These are phyloP conservation scores for Terrapene triunguis DNA, from an alignment of 2,113 vertebrate species.

Conservation along the genomic window DNA sequence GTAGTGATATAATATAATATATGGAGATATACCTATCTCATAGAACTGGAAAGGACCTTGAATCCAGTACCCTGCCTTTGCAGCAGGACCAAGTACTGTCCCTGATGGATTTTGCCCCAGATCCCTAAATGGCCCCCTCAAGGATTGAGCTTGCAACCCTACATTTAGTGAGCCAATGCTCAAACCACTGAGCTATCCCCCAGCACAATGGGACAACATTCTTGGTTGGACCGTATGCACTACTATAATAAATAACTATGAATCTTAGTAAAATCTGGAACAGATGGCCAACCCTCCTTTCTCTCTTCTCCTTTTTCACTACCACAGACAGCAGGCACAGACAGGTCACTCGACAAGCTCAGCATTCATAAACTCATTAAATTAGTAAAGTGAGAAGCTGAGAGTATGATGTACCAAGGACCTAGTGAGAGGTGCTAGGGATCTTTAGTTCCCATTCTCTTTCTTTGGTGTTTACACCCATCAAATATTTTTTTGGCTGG, in stretches of 20 bases:
- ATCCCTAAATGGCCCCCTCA: too few species aligned
- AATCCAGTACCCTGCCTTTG: too few species aligned
- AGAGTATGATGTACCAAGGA: background rate
- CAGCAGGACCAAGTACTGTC: too few species aligned
- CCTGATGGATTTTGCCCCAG: too few species aligned
- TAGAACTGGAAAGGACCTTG: too few species aligned
- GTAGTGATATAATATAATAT: too few species aligned
- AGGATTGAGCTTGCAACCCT: too few species aligned
- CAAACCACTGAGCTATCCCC: too few species aligned
- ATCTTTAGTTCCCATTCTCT: background rate
- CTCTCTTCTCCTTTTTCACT: background rate
- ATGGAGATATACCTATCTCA: too few species aligned
- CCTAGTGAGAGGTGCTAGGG: background rate
- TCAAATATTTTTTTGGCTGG: background rate
- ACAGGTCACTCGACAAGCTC: background rate
- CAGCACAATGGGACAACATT: background rate
- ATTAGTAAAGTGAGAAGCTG: background rate
- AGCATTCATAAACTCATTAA: background rate
- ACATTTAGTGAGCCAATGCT: too few species aligned
- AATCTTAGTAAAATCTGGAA: background rate
- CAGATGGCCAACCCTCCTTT: background rate
- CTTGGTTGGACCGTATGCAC: background rate
- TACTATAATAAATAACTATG: background rate
- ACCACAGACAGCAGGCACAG: too few species aligned
- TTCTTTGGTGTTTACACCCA: background rate